Evolutionary conservation across 2,797 vertebrate genomes (phyloP), one percentile per base, ranked within the genome.

Genomic region (Phalloptychus januarius): DNA sequence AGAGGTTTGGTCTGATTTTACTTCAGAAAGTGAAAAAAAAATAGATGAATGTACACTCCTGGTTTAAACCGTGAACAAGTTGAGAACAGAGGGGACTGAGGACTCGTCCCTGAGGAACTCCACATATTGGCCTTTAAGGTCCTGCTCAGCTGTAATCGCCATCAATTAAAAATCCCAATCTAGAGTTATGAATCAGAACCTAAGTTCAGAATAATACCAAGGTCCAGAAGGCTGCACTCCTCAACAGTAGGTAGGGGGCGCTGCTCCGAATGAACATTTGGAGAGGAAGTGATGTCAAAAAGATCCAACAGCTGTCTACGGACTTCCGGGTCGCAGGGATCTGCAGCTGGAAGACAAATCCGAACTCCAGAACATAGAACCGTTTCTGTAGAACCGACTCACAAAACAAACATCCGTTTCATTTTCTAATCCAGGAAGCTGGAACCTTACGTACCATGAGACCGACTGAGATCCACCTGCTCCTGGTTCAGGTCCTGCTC

Each of bases 201-300:
- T 2, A 50, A 23, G 1, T 28, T 25, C 31, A 65, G 31, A 8
- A 5, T 11, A 20, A 36, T 92, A 97, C 97, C 96, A 52, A 97
- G 91, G 67, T 92, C 82, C 71, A 97, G 2, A 0, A 91, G 87
- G 56, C 91, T 89, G 28, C 85, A 77, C 25, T 93, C 63, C 80
- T 95, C 91, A 46, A 96, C 44, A 1, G 73, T 71, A 45, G 97
- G 97, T 78, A 97, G 87, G 69, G 86, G 61, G 7, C 91, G 87
- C 2, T 86, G 6, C 86, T 96, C 94, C 6, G 82, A 16, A 69
- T 91, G 88, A 74, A 96, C 90, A 23, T 88, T 86, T 10, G 91
- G 70, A 83, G 83, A 90, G 38, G 93, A 85, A 63, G 69, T 92
- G 92, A 87, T 72, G 87, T 86, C 95, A n/a, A 77, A 85, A 78